Percentiles rank a stretch among this genome's conserved stretches.
Conservation (phyloP, 2,888 invertebrate species). For the Prionchulus punctatus region DNA sequence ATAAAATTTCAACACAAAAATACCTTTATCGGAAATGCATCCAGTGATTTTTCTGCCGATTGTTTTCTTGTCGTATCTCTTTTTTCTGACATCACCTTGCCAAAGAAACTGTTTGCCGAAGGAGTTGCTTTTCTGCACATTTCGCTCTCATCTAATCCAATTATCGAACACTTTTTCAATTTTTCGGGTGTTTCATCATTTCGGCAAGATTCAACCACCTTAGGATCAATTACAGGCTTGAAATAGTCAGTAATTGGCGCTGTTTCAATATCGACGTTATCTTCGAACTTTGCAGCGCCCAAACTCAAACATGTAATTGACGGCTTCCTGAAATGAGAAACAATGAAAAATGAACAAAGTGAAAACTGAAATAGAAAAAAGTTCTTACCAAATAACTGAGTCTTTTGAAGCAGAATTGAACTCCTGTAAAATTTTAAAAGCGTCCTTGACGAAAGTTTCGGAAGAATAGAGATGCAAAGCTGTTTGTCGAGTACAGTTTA, state of each 20-base stretch:
- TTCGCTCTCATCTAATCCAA: too few species aligned
- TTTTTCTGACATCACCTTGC: too few species aligned
- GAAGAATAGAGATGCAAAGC: neutral
- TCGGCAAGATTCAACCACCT: too few species aligned
- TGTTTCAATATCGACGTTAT: neutral
- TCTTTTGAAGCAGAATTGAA: neutral
- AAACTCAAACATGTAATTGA: neutral
- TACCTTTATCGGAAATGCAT: too few species aligned
- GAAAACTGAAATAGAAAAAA: neutral
- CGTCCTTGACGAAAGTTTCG: neutral
- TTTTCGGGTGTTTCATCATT: too few species aligned
- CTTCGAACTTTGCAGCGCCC: slow-evolving; percentile 1
- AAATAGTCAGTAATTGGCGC: slow-evolving; percentile 1
- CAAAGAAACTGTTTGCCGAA: too few species aligned
- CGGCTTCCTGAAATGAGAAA: neutral
- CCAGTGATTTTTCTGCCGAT: too few species aligned
- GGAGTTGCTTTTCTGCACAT: too few species aligned
- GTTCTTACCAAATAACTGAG: neutral
- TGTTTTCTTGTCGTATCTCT: too few species aligned
- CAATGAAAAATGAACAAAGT: neutral
- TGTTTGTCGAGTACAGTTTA: neutral
- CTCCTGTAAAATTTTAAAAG: neutral
- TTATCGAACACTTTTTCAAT: too few species aligned
- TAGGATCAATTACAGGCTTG: too few species aligned
- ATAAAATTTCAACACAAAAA: too few species aligned